phyloP scores from a whole-genome alignment of 2,113 vertebrate species.

The Ahaetulla prasina region DNA sequence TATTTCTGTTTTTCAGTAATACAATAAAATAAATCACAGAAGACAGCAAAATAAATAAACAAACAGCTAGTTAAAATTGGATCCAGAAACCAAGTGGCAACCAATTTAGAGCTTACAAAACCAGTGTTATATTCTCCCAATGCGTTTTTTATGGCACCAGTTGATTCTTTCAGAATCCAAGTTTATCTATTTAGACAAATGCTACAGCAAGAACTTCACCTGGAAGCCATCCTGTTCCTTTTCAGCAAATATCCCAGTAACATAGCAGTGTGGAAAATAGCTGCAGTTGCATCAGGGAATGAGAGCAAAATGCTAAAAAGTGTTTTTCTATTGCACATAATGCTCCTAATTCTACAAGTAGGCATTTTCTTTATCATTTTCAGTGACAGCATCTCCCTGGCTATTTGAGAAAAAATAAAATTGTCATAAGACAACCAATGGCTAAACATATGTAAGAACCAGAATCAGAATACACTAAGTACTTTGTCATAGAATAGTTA shows the following conservation, averaged over 20 bases:
- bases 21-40: not conserved
- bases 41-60: not conserved
- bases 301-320: not conserved
- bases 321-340: not conserved
- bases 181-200: not conserved
- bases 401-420: not conserved
- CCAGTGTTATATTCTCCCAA: not conserved
- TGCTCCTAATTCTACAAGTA: not conserved
- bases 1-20: not conserved
- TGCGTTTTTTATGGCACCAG: not conserved
- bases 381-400: not conserved
- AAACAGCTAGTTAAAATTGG: not conserved
- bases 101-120: not conserved
- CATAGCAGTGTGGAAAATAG: not conserved
- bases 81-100: not conserved
- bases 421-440: not conserved
- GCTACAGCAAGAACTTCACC: not conserved
- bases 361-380: not conserved
- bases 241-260: not conserved
- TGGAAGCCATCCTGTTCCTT: not conserved
- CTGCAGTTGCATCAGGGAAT: not conserved
- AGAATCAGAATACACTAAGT: not conserved
- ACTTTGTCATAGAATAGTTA: not conserved
- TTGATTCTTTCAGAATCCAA: not conserved
- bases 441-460: not conserved